These are phyloP conservation scores for Dicerorhinus sumatrensis DNA, from an alignment of 2,113 vertebrate species.

Conservation along the genomic window DNA sequence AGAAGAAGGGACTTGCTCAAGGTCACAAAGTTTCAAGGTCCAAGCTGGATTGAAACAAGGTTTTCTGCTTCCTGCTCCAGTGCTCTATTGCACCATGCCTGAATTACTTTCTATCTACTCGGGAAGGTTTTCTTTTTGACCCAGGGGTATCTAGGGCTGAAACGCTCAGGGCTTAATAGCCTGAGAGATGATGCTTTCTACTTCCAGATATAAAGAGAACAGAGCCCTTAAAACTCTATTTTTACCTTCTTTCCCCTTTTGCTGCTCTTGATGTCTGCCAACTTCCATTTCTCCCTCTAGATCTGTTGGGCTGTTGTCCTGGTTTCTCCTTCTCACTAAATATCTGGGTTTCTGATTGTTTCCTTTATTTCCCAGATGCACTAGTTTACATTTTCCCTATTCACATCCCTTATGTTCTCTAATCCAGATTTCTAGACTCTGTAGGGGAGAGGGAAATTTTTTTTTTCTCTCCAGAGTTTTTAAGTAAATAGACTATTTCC, in stretches of 20 bases:
- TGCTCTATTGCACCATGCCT: background rate
- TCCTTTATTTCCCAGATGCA: constrained; percentile 78
- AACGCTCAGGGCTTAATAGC: background rate
- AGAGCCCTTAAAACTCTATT: background rate
- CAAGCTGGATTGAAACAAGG: background rate
- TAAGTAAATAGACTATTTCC: constrained; percentile 73
- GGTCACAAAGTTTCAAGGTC: background rate
- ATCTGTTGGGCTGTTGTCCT: constrained; percentile 75
- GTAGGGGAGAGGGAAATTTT: constrained; percentile 2
- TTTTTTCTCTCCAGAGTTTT: constrained; percentile 59
- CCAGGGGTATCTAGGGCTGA: background rate
- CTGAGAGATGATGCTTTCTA: background rate
- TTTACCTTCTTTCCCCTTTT: constrained; percentile 59
- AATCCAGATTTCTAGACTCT: constrained; percentile 72
- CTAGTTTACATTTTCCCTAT: constrained; percentile 69
- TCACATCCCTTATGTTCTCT: constrained; percentile 58
- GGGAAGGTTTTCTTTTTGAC: constrained; percentile 39
- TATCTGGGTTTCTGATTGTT: constrained; percentile 79
- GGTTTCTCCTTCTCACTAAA: constrained; percentile 82
- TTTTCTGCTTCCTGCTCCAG: constrained; percentile 9
- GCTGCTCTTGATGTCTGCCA: constrained; percentile 54
- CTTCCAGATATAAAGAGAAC: background rate
- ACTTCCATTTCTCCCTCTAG: constrained; percentile 58
- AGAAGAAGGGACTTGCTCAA: background rate
- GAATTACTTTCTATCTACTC: constrained; percentile 17